Evolutionary conservation across 2,797 vertebrate species (phyloP), one percentile per base, ranked within the genome.

Genomic region (Sphenopsis melanotis): DNA sequence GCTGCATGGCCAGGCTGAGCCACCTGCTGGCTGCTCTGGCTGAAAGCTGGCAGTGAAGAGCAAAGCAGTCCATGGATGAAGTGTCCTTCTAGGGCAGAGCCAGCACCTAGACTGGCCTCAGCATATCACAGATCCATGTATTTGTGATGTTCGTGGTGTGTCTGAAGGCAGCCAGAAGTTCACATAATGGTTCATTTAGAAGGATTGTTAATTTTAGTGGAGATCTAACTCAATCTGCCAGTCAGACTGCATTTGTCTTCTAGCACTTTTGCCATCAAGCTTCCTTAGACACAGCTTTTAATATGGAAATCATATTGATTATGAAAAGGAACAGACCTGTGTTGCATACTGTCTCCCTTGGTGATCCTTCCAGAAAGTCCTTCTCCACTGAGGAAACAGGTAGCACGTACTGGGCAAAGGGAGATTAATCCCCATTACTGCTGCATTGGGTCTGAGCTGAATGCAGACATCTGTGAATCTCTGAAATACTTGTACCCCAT

Each of bases 81-180:
- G 9, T 5, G 9, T 16, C 37, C 30, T 57, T 49, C 42, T 10
- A 0, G 9, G 32, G 15, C 9, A 78, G 20, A 72, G 6, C 4
- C 57, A 82, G 23, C 19, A 44, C 24, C 46, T 37, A 34, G 20
- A 2, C 1, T 42, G 68, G 41, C 46, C 55, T 90, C 82, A 57
- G 46, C 3, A 11, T 26, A 44, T 16, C 34, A 59, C 15, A 15
- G 42, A 64, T 60, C n/a, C 46, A 14, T 14, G n/a, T 1, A 2
- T 46, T 76, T 61, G 29, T 72, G 10, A n/a, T 49, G 24, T 22
- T 44, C 0, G 0, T 46, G n/a, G 10, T 5, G 3, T 24, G 3
- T 24, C 50, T 57, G 75, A 87, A 79, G 21, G 63, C 55, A 76
- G 24, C 0, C 39, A 87, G 46, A 56, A 87, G 37, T 57, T 53